Evolutionary conservation across 2,888 invertebrate genomes (phyloP).

Genomic region (Xanthostigma xanthostigma): DNA sequence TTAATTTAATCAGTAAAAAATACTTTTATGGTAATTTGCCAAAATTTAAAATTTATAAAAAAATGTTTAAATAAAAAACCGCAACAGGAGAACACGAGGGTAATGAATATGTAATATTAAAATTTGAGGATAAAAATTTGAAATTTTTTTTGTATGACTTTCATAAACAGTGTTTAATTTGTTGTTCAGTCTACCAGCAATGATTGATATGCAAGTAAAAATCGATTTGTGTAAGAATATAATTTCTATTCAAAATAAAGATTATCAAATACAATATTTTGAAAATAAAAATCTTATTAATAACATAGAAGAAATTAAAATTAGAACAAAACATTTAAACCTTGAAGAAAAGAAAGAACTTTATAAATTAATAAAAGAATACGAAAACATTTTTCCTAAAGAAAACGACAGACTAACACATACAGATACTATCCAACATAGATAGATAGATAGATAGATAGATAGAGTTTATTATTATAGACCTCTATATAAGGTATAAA

Average conservation of each 20-base stretch:
- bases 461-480: too few relatives aligned
- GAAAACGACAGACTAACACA: slow-evolving; percentile 4
- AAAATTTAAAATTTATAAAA: neutral
- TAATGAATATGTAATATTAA: slow-evolving; percentile 2
- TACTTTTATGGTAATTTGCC: neutral
- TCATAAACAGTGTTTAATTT: slow-evolving; percentile 3
- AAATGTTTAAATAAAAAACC: neutral
- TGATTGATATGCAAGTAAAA: neutral
- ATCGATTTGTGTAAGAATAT: slow-evolving; percentile 1
- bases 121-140: slow-evolving; percentile 1
- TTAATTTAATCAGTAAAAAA: slow-evolving; percentile 1
- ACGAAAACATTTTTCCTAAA: slow-evolving; percentile 6
- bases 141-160: slow-evolving; percentile 3
- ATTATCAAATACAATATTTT: slow-evolving; percentile 1
- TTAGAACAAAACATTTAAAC: slow-evolving; percentile 4
- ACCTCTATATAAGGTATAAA: too few relatives aligned
- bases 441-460: too few relatives aligned
- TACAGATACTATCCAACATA: slow-evolving; percentile 6
- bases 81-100: slow-evolving; percentile 2
- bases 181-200: slow-evolving; percentile 1
- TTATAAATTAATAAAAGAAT: neutral
- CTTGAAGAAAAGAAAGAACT: slow-evolving; percentile 3
- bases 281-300: neutral
- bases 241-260: slow-evolving; percentile 3
- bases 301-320: slow-evolving; percentile 1